Conservation (phyloP, 1,140 invertebrate species). For the Uloborus diversus region DNA sequence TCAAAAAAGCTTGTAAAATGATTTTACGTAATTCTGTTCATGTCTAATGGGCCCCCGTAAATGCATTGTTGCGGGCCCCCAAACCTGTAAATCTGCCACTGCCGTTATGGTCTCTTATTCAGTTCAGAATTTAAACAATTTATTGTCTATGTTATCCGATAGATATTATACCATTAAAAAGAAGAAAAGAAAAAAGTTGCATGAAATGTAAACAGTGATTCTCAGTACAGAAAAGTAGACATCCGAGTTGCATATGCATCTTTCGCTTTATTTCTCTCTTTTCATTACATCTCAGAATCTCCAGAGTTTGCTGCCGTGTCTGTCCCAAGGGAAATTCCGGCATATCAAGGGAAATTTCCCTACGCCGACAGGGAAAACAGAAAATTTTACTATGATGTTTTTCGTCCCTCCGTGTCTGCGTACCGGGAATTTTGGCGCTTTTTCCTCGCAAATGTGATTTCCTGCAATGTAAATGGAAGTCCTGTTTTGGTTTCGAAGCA, state of each 20-base stretch:
- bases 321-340: constrained; percentile 32
- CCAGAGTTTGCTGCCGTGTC: constrained; percentile 2
- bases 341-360: constrained; percentile 28
- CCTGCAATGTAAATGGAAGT: constrained; percentile 12
- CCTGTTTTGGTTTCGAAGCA: constrained; percentile 5
- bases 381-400: constrained; percentile 42
- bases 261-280: background rate
- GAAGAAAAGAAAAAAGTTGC: no score
- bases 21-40: no score
- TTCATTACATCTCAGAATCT: constrained; percentile 11
- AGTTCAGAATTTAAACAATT: no score
- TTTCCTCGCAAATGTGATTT: constrained; percentile 40
- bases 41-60: no score
- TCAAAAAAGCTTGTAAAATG: no score
- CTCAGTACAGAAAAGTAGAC: no score
- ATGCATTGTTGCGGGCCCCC: no score
- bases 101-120: no score
- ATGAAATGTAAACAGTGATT: no score
- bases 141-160: no score
- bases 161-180: no score
- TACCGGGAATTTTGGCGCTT: background rate
- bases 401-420: background rate
- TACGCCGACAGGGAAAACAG: constrained; percentile 22
- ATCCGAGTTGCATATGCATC: background rate
- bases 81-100: no score